Conservation (phyloP, 2,113 vertebrate species). For the Turdus rufiventris region DNA sequence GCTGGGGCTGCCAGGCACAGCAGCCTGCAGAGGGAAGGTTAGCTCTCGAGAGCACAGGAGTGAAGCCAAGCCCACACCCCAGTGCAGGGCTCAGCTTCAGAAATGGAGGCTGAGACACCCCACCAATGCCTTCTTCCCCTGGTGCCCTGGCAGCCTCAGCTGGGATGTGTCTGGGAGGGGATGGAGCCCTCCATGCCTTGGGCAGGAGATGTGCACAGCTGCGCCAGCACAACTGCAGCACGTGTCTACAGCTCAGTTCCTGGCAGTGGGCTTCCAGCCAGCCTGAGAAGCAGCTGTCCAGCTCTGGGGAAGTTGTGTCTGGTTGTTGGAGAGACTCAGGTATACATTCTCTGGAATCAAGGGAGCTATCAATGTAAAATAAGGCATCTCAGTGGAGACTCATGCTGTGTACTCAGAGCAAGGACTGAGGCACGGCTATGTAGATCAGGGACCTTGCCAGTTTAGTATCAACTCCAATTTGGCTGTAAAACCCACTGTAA, state of each 20-base stretch:
- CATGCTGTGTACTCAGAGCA: neutral
- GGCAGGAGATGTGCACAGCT: neutral
- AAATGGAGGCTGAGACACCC: neutral
- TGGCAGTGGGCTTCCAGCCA: neutral
- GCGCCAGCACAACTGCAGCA: neutral
- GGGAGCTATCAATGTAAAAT: neutral
- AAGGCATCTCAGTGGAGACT: neutral
- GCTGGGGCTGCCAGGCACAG: neutral
- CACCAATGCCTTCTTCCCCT: neutral
- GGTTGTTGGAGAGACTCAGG: neutral
- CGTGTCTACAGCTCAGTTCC: neutral
- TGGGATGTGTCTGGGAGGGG: fast-evolving
- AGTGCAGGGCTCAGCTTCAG: too few species aligned
- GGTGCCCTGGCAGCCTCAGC: neutral
- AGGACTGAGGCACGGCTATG: neutral
- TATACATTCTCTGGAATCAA: neutral
- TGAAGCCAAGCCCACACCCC: neutral
- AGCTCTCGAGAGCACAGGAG: neutral
- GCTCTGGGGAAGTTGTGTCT: neutral
- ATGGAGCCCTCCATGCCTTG: neutral
- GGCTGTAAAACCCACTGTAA: neutral
- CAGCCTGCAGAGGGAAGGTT: neutral
- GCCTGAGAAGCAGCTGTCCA: neutral
- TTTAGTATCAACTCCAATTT: neutral
- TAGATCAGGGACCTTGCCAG: neutral